Evolutionary conservation across 1,140 invertebrate genomes (phyloP), one percentile per base, ranked within the genome.

Genomic region (Listronotus oregonensis): DNA sequence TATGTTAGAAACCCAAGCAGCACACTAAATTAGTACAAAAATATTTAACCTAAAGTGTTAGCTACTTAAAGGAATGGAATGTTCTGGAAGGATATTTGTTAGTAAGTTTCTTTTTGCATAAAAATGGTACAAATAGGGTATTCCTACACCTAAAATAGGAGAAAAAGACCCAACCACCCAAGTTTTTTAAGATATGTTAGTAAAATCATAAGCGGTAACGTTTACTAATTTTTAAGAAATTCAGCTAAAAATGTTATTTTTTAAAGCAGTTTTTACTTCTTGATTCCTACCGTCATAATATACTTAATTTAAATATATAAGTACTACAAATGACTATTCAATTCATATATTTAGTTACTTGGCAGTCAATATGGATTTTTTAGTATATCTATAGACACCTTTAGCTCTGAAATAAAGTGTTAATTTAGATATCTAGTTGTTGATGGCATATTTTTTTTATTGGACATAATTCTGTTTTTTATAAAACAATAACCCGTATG

Each of bases 91-190:
- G 11, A 51, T 17, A 21, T 50, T 52, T 27, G 59, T 61, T 61
- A 50, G 47, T 51, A 37, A 51, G 6, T 61, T 18, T 11, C 39
- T 39, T 27, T 21, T 32, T 31, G 32, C 34, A 49, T 32, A 34
- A 18, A 58, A 42, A 39, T 55, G 5, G 15, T 14, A 15, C 34
- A 40, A 44, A 17, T 43, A 57, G 14, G 14, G 3, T 14, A 42
- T 40, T 15, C 40, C 15, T 44, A n/a, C 9, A 42, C 21, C 15
- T 3, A n/a, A 50, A 50, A 14, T n/a, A 31, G 0, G 4, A 50
- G 6, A 50, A 18, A 18, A 67, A 34, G 60, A 67, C 59, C 66
- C 66, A 67, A 67, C 60, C 66, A 67, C 66, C 66, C 49, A 12
- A 49, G 31, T 40, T 57, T 64, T 27, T 15, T 12, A 57, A 43